Base-by-base conservation (phyloP, 2,797 vertebrate species). In the Falco peregrinus region DNA sequence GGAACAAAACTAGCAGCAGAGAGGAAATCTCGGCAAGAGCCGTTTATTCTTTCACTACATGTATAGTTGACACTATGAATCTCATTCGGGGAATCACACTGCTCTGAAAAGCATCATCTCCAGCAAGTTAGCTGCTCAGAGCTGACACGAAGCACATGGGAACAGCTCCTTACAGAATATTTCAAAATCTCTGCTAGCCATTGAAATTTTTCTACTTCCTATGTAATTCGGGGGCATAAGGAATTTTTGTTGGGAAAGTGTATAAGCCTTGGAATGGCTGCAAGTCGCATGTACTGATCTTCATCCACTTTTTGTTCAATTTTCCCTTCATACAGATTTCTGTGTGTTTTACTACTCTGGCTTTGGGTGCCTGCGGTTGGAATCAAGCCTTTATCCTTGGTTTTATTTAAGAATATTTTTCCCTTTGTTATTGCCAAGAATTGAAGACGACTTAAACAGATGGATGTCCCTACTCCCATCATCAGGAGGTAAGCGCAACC, bases 361-460 rank as follows among this genome's bases (percentile, higher is more conserved):
- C 90, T 5, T 35, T 59, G 68, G 86, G 71, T 89, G 71, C 71
- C 78, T 95, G 90, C 1, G 6, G 41, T 28, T 88, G 96, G 89
- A 95, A 86, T 7, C 17, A 35, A 85, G 90, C 75, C 75, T 89
- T 94, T 51, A 80, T 41, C 75, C 95, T 91, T 45, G 63, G 60
- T 90, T 94, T 96, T 96, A 96, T 89, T 97, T 71, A 87, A 95
- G 89, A 87, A 91, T 69, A 24, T 89, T 96, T 97, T 97, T 94
- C 97, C 97, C 97, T 95, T 97, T 97, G 94, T 98, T 97, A 96
- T 97, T 93, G 87, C 94, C 95, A 92, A 75, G 61, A 95, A 80
- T 0, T 41, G 60, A 87, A 95, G 93, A 97, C 0, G 71, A 97
- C 57, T 97, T 94, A 48, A 97, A 63, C 96, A 97, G 95, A 85